Conservation (phyloP, 2,113 vertebrate species). For the Asarcornis scutulata region DNA sequence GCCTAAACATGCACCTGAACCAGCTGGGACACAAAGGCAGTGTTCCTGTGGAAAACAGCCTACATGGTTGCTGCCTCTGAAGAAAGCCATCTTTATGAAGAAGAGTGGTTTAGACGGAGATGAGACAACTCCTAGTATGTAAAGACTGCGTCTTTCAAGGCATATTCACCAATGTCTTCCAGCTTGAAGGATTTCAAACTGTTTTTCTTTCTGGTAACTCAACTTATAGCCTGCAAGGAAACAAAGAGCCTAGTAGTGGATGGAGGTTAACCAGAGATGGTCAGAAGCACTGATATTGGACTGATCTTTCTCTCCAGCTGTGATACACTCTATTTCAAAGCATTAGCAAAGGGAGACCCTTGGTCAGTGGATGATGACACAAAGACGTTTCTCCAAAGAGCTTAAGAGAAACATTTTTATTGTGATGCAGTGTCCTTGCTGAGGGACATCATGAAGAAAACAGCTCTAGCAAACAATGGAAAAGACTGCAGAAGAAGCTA, state of each 20-base stretch:
- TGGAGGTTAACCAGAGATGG: not conserved
- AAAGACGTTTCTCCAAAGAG: not conserved
- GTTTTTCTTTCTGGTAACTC: not conserved
- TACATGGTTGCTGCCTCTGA: not conserved
- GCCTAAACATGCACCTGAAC: not conserved
- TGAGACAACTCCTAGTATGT: not conserved
- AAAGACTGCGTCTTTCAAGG: not conserved
- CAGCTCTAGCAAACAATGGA: not conserved
- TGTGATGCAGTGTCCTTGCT: not conserved
- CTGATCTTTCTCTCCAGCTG: not conserved
- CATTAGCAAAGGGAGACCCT: not conserved
- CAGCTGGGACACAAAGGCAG: not conserved
- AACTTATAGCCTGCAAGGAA: not conserved
- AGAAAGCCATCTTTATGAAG: not conserved
- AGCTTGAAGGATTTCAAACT: not conserved
- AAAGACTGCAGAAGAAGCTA: not conserved
- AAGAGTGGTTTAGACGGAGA: not conserved
- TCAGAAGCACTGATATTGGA: not conserved
- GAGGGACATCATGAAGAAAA: not conserved
- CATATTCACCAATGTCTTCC: not conserved
- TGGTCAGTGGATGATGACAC: not conserved
- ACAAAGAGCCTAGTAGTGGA: not conserved
- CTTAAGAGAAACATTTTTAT: not conserved
- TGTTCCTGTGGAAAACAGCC: not conserved
- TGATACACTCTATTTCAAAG: not conserved